Percentiles rank a stretch among this genome's conserved stretches.
Evolutionary conservation across 2,113 vertebrate species (phyloP).

Genomic region (Antigone vipio): DNA sequence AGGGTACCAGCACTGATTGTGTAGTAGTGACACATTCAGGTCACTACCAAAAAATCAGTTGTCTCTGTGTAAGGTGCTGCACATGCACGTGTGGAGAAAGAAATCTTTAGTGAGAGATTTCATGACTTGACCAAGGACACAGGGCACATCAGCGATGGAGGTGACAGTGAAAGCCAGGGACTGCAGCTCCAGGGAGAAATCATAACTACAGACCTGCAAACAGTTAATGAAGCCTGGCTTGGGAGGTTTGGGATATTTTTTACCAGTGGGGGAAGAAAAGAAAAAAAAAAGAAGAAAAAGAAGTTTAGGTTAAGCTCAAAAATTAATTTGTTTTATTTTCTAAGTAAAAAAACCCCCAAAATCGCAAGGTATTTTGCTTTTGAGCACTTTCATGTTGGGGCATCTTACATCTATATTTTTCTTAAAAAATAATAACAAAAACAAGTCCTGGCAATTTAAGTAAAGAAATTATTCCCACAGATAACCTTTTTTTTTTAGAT

Average conservation of each 20-base stretch:
- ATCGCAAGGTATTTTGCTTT: too few relatives aligned
- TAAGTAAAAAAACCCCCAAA: too few relatives aligned
- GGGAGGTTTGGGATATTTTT: not conserved
- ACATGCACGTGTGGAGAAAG: not conserved
- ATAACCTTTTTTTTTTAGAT: too few relatives aligned
- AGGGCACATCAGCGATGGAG: not conserved
- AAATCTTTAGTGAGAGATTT: not conserved
- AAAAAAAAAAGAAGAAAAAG: too few relatives aligned
- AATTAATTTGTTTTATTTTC: too few relatives aligned
- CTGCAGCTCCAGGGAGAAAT: not conserved
- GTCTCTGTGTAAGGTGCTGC: not conserved
- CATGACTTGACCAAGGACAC: not conserved
- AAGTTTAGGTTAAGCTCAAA: too few relatives aligned
- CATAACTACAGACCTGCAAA: not conserved
- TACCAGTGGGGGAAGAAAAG: fast-evolving
- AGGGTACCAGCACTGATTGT: constrained; percentile 29
- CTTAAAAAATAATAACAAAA: too few relatives aligned
- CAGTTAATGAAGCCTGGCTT: not conserved
- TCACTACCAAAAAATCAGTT: not conserved
- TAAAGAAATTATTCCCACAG: too few relatives aligned
- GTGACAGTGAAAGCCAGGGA: not conserved
- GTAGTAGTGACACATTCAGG: constrained; percentile 53
- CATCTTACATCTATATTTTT: too few relatives aligned
- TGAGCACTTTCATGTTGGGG: too few relatives aligned
- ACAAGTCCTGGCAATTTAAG: too few relatives aligned